These are phyloP conservation scores for Drosophila baimaii DNA, from an alignment of 1,140 invertebrate species.

Conservation along the genomic window DNA sequence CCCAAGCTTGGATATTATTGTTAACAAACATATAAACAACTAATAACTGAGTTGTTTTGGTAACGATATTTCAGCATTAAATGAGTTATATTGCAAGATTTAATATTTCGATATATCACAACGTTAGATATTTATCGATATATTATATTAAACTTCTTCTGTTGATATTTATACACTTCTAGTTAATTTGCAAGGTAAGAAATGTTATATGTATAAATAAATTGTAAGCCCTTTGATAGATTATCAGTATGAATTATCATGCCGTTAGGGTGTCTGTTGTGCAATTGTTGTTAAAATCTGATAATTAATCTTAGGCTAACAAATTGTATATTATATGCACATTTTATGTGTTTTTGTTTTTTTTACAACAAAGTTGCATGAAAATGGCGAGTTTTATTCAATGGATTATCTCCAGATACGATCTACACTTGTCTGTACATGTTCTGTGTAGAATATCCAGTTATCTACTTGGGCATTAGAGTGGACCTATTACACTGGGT, in stretches of 20 bases:
- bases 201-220: background rate
- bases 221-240: background rate
- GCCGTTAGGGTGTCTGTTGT: background rate
- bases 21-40: too few species aligned
- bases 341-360: constrained; percentile 3
- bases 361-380: constrained; percentile 11
- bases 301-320: background rate
- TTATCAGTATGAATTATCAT: background rate
- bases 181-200: background rate
- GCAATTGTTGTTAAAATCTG: background rate
- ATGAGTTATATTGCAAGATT: too few species aligned
- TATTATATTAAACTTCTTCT: too few species aligned
- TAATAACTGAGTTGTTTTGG: too few species aligned
- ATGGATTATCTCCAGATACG: constrained; percentile 7
- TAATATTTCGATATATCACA: too few species aligned
- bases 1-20: too few species aligned
- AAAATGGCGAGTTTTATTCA: background rate
- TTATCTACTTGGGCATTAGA: background rate
- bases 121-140: too few species aligned
- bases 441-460: background rate
- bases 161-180: too few species aligned
- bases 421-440: background rate
- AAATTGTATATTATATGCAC: background rate
- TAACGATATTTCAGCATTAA: too few species aligned
- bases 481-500: constrained; percentile 4